A percentile compares a stretch with the other conserved stretches of the same genome.
phyloP scores from a whole-genome alignment of 2,888 invertebrate genomes.

The Orgyia antiqua region DNA sequence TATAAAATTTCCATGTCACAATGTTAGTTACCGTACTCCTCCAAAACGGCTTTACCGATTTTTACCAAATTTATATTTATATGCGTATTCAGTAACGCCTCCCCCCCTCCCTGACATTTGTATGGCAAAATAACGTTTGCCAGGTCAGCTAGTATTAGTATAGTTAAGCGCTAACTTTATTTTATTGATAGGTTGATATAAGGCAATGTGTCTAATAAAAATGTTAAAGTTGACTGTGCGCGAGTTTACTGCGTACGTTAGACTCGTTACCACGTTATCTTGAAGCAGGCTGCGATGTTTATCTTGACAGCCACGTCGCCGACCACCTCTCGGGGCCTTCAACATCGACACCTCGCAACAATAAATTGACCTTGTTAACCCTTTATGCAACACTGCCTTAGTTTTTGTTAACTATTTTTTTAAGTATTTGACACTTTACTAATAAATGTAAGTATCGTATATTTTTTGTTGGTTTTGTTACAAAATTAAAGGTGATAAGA shows the following conservation, averaged over 20 bases:
- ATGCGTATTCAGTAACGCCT: too few relatives aligned
- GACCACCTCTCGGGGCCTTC: constrained; percentile 54
- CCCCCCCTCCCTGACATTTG: too few relatives aligned
- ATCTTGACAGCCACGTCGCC: constrained; percentile 64
- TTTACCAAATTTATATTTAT: too few relatives aligned
- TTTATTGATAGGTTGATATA: too few relatives aligned
- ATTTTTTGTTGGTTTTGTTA: too few relatives aligned
- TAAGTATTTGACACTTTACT: constrained; percentile 3
- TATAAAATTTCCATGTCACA: too few relatives aligned
- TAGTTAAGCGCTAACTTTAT: too few relatives aligned
- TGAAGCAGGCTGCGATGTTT: constrained; percentile 47
- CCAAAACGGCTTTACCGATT: too few relatives aligned
- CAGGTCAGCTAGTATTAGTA: too few relatives aligned
- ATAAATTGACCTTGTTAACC: constrained; percentile 58
- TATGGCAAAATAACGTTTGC: too few relatives aligned
- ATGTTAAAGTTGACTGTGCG: constrained; percentile 23
- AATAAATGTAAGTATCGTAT: constrained; percentile 3
- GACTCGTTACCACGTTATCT: constrained; percentile 65
- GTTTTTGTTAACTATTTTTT: constrained; percentile 23
- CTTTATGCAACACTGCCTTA: constrained; percentile 33
- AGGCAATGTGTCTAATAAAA: constrained; percentile 17
- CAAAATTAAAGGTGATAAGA: too few relatives aligned
- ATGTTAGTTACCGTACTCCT: too few relatives aligned
- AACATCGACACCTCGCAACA: constrained; percentile 60
- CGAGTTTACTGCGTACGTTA: constrained; percentile 52